These are phyloP conservation scores for Thrips palmi DNA, from an alignment of 1,140 invertebrate genomes.

Conservation along the genomic window DNA sequence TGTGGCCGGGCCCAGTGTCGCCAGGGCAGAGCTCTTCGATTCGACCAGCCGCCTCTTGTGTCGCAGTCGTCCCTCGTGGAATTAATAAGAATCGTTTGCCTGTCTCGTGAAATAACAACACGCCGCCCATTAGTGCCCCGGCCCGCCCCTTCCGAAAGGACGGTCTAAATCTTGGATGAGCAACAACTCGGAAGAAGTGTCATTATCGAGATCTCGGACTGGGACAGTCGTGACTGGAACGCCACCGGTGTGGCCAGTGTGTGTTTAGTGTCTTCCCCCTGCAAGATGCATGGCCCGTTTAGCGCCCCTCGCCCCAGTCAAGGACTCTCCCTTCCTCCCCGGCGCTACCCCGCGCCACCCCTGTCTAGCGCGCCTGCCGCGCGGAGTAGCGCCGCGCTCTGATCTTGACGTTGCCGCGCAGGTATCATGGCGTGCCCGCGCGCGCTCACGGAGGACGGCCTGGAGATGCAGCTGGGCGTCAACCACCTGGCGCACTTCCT, in stretches of 20 bases:
- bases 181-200: no score
- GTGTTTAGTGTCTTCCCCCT: background rate
- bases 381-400: background rate
- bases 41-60: background rate
- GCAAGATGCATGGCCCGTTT: background rate
- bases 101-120: no score
- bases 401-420: slow-evolving; percentile 11
- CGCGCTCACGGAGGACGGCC: slow-evolving; percentile 31
- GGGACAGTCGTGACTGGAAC: background rate
- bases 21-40: background rate
- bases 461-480: slow-evolving; percentile 57
- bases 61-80: background rate
- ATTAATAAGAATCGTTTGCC: background rate
- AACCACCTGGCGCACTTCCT: slow-evolving; percentile 75
- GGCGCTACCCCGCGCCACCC: background rate
- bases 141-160: no score
- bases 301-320: background rate
- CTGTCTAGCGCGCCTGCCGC: background rate
- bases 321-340: background rate
- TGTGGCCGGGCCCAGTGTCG: background rate
- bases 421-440: slow-evolving; percentile 50
- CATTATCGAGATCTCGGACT: no score
- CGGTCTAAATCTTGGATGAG: no score
- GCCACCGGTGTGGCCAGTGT: background rate
- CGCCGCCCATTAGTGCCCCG: no score